Evolutionary conservation across 53 echinoderm and acorn worm genomes (phyloP), one percentile per base, ranked within the genome.

Genomic region (Pentamera pediparva): DNA sequence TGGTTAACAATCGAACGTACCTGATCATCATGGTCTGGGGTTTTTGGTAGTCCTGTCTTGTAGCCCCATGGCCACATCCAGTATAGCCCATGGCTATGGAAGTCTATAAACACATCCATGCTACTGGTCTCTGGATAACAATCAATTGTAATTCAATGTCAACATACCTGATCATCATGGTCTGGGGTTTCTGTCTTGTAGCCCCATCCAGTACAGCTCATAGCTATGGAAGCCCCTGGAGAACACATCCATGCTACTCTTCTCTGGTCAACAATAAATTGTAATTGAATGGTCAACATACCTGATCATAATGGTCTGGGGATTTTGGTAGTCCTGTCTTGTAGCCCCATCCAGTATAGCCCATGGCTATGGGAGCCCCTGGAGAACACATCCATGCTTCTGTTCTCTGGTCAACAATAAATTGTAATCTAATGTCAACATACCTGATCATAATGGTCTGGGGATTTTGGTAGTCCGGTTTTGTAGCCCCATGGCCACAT

Each of bases 51-150:
- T 22, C 38, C 72, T 4, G 59, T 67, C 25, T 78, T 51, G 72
- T 89, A 89, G 57, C 89, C 84, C 81, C 69, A 89, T 4, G 93
- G 93, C 76, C 60, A 86, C 33, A 89, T 72, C 86, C 86, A 92
- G 59, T 85, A 82, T 59, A 84, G 89, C 32, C 85, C 70, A 52
- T 86, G 89, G 54, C 85, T 83, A 67, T 92, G 92, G 41, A 92
- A 72, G 56, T 92, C 92, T 56, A 92, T 79, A 69, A 79, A 92
- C 22, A 39, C 38, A 17, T 79, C 75, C 26, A 85, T 79, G 5
- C 32, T 49, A 15, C 45, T 56, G 19, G 84, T 75, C 38, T 92
- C 92, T 10, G 65, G 56, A 21, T 89, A 88, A 2, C 82, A n/a
- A n/a, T 45, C 45, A 45, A 45, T 45, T 10, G 17, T 32, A 27